Evolutionary conservation across 2,797 vertebrate species (phyloP).

Genomic region (Rhabdophis nuchalis): DNA sequence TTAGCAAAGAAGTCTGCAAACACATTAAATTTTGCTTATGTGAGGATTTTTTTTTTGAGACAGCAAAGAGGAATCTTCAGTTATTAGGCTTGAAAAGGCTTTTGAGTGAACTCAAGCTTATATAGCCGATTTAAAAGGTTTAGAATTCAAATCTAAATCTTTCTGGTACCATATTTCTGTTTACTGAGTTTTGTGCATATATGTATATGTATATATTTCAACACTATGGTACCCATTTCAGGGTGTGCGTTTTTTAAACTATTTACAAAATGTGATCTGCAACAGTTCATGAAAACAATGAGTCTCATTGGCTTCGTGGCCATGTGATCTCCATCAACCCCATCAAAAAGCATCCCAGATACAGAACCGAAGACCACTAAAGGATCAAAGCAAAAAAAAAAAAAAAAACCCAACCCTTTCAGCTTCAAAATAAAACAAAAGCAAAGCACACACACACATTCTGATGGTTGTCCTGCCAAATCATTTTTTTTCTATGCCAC

Average conservation of each 20-base stretch:
- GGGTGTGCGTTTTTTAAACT: neutral
- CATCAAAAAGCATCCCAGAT: neutral
- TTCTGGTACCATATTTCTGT: neutral
- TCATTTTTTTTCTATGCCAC: neutral
- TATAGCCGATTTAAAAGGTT: neutral
- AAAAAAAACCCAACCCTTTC: neutral
- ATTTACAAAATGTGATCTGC: neutral
- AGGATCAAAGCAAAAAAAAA: no score
- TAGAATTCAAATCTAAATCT: neutral
- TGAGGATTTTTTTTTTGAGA: slow-evolving; percentile 1
- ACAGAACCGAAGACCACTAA: neutral
- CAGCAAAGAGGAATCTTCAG: neutral
- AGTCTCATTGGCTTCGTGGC: neutral
- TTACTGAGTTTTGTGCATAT: neutral
- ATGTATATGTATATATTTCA: neutral
- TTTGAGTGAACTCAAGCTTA: neutral
- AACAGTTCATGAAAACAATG: neutral
- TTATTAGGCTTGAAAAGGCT: neutral
- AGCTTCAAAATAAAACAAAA: neutral
- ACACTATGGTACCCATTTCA: neutral
- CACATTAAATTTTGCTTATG: neutral
- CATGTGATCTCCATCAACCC: neutral
- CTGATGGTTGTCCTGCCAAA: neutral
- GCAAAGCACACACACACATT: neutral
- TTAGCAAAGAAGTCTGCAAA: slow-evolving; percentile 3